phyloP scores from a whole-genome alignment of 2,113 vertebrate genomes.

The Gobius niger region DNA sequence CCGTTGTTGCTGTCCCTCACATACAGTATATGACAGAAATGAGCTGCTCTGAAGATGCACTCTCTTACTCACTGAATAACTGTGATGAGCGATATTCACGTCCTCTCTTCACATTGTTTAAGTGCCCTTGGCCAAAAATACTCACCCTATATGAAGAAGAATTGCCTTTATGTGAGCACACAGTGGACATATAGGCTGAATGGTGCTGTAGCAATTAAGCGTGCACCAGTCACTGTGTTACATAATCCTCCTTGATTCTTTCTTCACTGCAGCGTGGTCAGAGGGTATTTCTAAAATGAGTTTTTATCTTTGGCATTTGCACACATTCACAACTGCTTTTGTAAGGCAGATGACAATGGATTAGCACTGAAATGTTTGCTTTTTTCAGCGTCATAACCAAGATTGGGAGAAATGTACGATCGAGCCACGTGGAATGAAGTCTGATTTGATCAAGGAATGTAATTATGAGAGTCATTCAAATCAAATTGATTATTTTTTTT shows the following conservation, averaged over 20 bases:
- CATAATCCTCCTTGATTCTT: slow-evolving; percentile 1
- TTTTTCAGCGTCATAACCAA: not conserved
- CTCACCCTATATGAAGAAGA: not conserved
- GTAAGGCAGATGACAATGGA: not conserved
- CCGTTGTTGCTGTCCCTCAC: not conserved
- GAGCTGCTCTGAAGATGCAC: not conserved
- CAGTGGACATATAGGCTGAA: not conserved
- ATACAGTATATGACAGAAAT: not conserved
- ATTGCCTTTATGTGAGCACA: not conserved
- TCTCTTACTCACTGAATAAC: not conserved
- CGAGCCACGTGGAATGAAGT: slow-evolving; percentile 30
- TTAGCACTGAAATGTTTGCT: not conserved
- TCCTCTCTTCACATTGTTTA: not conserved
- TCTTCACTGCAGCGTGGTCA: slow-evolving; percentile 2
- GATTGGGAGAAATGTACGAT: slow-evolving; percentile 33
- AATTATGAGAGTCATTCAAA: slow-evolving; percentile 11
- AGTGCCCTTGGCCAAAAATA: not conserved
- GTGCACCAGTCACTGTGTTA: slow-evolving; percentile 19
- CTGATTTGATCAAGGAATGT: slow-evolving; percentile 46
- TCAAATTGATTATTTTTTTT: too few species aligned
- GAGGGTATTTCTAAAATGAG: not conserved
- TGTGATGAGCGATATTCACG: not conserved
- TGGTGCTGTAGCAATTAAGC: slow-evolving; percentile 17
- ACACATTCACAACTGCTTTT: not conserved
- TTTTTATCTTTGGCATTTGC: not conserved